These are phyloP conservation scores for Cirrhinus mrigala DNA, from an alignment of 2,797 vertebrate genomes.

Conservation along the genomic window DNA sequence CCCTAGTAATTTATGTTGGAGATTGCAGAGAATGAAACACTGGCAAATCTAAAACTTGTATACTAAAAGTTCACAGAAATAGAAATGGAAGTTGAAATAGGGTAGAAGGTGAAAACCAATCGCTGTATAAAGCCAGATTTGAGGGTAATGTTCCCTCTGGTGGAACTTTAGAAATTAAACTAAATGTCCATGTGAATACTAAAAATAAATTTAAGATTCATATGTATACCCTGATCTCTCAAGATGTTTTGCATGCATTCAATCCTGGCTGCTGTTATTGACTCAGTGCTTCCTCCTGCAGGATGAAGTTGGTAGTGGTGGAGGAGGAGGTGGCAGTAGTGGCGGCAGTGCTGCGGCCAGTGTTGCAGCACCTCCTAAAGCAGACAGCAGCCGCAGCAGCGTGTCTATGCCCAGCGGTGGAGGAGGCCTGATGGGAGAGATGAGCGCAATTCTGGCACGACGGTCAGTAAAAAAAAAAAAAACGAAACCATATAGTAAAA, in stretches of 20 bases:
- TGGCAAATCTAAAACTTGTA: neutral
- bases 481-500: neutral
- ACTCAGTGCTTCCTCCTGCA: constrained; percentile 66
- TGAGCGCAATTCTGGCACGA: constrained; percentile 91
- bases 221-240: neutral
- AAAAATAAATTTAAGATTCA: too few species aligned
- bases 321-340: constrained; percentile 17
- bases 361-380: constrained; percentile 69
- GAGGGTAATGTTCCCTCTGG: too few species aligned
- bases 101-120: too few species aligned
- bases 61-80: neutral
- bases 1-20: neutral
- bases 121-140: too few species aligned
- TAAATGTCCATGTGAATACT: too few species aligned
- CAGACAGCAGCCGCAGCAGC: constrained; percentile 77
- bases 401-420: constrained; percentile 75
- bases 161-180: too few species aligned
- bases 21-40: neutral
- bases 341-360: constrained; percentile 25
- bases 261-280: neutral
- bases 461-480: constrained; percentile 75
- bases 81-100: neutral
- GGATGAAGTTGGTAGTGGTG: constrained; percentile 75
- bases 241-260: neutral
- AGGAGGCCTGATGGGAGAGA: constrained; percentile 90